phyloP scores from a whole-genome alignment of 2,797 vertebrate species.

The Neostethus bicornis region DNA sequence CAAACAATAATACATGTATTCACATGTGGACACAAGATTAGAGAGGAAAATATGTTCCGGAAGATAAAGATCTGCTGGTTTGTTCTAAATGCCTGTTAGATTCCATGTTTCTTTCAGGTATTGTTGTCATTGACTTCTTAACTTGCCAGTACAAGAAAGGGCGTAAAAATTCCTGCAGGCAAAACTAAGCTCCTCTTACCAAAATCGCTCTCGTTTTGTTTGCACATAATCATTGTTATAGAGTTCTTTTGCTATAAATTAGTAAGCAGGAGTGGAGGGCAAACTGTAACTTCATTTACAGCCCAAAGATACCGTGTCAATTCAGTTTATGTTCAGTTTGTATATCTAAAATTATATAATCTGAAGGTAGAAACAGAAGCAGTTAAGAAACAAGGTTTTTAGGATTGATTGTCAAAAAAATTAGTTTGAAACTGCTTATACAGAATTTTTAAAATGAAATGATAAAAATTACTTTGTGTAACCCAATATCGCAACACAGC shows the following conservation, averaged over 20 bases:
- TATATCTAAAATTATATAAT: too few species aligned
- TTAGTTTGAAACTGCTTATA: too few species aligned
- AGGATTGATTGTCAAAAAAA: too few species aligned
- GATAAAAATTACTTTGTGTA: too few species aligned
- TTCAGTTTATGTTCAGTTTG: too few species aligned
- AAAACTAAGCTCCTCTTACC: conserved; percentile 56
- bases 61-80: conserved; percentile 25
- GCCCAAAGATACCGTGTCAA: too few species aligned
- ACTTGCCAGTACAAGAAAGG: conserved; percentile 59
- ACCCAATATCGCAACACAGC: too few species aligned
- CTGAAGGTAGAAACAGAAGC: too few species aligned
- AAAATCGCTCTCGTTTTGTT: conserved; percentile 52
- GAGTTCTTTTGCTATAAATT: conserved; percentile 57
- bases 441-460: too few species aligned
- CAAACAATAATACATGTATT: background rate
- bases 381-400: too few species aligned
- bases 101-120: conserved; percentile 35
- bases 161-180: conserved; percentile 47
- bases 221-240: conserved; percentile 44
- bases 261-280: conserved; percentile 38
- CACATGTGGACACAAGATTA: background rate
- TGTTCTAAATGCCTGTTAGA: conserved; percentile 13
- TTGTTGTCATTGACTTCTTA: conserved; percentile 59
- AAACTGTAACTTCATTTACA: conserved; percentile 5
- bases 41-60: background rate